Evolutionary conservation across 2,113 vertebrate species (phyloP).

Genomic region (Vicugna pacos): DNA sequence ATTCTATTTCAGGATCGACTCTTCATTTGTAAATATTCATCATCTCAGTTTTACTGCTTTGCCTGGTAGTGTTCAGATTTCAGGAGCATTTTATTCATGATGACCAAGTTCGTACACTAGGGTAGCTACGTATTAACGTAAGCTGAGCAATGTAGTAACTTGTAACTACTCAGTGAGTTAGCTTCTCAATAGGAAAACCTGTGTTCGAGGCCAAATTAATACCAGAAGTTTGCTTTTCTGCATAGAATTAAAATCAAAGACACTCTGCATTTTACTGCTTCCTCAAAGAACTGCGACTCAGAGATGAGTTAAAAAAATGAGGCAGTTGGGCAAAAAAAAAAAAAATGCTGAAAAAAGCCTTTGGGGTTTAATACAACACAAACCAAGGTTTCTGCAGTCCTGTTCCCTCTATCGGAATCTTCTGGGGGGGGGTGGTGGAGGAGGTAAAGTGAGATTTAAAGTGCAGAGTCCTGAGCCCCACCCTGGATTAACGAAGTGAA

Average conservation of each 20-base stretch:
- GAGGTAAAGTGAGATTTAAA: neutral
- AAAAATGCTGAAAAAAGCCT: neutral
- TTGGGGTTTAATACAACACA: neutral
- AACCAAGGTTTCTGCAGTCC: neutral
- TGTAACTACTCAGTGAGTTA: neutral
- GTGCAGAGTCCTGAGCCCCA: neutral
- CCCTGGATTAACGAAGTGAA: neutral
- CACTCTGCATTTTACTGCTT: neutral
- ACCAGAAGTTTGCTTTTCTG: neutral
- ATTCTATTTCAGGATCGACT: neutral
- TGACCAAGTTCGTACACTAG: neutral
- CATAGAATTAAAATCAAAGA: neutral
- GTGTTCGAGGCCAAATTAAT: neutral
- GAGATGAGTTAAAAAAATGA: neutral
- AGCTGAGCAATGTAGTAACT: neutral
- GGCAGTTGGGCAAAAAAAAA: neutral
- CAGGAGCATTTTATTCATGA: neutral
- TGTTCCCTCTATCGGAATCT: neutral
- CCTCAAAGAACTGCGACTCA: neutral
- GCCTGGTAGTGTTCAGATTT: neutral
- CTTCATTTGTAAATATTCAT: conserved; percentile 1
- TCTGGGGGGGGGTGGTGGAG: neutral
- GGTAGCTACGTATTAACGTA: neutral
- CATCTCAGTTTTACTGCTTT: neutral
- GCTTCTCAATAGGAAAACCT: neutral